Base-by-base conservation (phyloP, 2,113 vertebrate species). In the Leptodactylus fuscus region DNA sequence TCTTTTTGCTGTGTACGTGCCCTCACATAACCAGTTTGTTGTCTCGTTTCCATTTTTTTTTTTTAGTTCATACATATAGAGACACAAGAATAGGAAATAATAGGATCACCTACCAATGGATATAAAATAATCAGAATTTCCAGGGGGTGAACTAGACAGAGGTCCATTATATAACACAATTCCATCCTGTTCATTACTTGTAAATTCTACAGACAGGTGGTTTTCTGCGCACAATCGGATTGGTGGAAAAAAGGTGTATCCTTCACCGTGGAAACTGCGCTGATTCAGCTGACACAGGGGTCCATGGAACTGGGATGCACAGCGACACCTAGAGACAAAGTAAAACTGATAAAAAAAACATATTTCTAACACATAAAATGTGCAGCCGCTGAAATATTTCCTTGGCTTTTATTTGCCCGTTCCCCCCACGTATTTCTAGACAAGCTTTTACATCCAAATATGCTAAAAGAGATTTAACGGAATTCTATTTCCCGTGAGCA, bases 221-320 rank as follows among this genome's bases (percentile, higher is more conserved):
- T 94, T 96, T 90, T 97, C 94, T 44, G 96, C 95, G 83, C 97
- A 97, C 38, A 94, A 95, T 88, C 90, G 94, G 90, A 97, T 92
- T 88, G 96, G 96, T 86, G 86, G 95, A 92, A 97, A 97, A 95
- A 96, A 97, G 74, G 96, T 95, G 90, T 96, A 97, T 89, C 97
- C 96, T 88, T 96, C 94, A 88, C 95, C 95, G 87, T 94, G 95
- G 95, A 97, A 97, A 94, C 95, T 96, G 91, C 93, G 95, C 88
- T 96, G 96, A 85, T 95, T 96, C 91, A 96, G 96, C 91, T 97
- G 96, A 93, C 97, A 97, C 78, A 96, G 94, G 10, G 96, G 94
- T 76, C 96, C 97, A 24, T 96, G 94, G 51, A 95, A 96, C 15
- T 94, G 95, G 85, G 94, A 87, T 3, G 94, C 93, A 89, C 96